Evolutionary conservation across 2,113 vertebrate genomes (phyloP).

Genomic region (Terrapene triunguis): DNA sequence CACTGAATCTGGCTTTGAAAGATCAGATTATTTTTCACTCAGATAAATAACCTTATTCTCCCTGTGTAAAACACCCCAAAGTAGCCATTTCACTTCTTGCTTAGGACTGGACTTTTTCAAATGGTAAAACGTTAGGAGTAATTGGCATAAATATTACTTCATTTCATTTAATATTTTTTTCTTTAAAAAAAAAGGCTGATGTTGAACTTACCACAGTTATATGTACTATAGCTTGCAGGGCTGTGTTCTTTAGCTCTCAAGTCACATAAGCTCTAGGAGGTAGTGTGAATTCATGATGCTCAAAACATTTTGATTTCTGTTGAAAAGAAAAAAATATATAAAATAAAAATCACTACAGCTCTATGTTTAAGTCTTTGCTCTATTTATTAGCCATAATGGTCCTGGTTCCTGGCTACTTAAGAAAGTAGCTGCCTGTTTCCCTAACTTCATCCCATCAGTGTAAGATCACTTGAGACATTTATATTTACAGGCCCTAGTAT

Average conservation of each 20-base stretch:
- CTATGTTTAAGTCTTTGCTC: neutral
- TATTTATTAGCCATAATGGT: neutral
- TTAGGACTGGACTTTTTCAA: neutral
- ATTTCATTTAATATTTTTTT: neutral
- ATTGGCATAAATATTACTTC: neutral
- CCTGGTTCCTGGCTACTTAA: neutral
- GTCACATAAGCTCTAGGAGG: neutral
- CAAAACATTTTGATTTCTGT: neutral
- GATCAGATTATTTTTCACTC: neutral
- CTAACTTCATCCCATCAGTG: neutral
- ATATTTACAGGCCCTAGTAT: neutral
- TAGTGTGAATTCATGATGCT: neutral
- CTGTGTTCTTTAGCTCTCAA: neutral
- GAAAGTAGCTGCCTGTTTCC: neutral
- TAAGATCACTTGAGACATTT: neutral
- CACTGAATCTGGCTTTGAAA: neutral
- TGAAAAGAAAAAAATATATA: neutral
- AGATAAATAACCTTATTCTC: neutral
- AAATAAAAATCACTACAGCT: neutral
- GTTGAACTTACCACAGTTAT: neutral
- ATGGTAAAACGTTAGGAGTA: neutral
- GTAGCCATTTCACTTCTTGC: neutral
- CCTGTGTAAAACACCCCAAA: neutral
- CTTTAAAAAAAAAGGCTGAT: neutral
- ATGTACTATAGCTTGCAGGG: neutral